A percentile compares a stretch with the other conserved stretches of the same genome.
phyloP scores from a whole-genome alignment of 2,113 vertebrate species.

The Epinephelus moara region DNA sequence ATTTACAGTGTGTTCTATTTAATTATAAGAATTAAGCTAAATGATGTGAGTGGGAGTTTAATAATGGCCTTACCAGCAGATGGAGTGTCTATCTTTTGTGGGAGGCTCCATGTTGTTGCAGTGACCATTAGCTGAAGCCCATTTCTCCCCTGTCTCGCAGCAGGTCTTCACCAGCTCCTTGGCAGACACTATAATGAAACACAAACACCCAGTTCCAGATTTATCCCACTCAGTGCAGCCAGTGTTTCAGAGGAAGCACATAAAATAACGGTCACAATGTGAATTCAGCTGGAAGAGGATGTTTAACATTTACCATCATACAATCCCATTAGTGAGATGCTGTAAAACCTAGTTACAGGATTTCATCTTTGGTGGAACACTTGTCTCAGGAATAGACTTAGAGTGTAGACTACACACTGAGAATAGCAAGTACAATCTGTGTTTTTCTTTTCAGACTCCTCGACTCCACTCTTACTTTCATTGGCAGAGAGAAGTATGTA shows the following conservation, averaged over 20 bases:
- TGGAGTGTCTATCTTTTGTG: constrained; percentile 80
- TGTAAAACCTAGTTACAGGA: constrained; percentile 29
- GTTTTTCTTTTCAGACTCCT: constrained; percentile 47
- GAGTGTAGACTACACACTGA: constrained; percentile 28
- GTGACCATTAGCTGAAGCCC: constrained; percentile 90
- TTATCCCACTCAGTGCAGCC: constrained; percentile 40
- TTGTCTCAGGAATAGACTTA: constrained; percentile 7
- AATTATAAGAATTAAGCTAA: constrained; percentile 11
- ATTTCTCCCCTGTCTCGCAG: constrained; percentile 92
- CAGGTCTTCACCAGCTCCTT: constrained; percentile 90
- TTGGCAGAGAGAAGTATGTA: constrained; percentile 50
- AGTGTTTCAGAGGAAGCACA: constrained; percentile 36
- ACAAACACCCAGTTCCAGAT: constrained; percentile 55
- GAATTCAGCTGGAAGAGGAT: constrained; percentile 26
- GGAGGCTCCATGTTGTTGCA: constrained; percentile 88
- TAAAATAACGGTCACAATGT: constrained; percentile 18
- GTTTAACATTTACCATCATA: constrained; percentile 18
- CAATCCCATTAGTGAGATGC: constrained; percentile 15
- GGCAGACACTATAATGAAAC: constrained; percentile 84
- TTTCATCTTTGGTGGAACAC: constrained; percentile 23
- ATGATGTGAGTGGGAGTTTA: constrained; percentile 2
- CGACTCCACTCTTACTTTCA: constrained; percentile 41
- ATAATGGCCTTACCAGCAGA: constrained; percentile 88
- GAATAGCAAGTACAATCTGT: constrained; percentile 36
- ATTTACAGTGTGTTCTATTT: constrained; percentile 5